phyloP scores from a whole-genome alignment of 2,797 vertebrate species.

The Pyrocephalus nanus region DNA sequence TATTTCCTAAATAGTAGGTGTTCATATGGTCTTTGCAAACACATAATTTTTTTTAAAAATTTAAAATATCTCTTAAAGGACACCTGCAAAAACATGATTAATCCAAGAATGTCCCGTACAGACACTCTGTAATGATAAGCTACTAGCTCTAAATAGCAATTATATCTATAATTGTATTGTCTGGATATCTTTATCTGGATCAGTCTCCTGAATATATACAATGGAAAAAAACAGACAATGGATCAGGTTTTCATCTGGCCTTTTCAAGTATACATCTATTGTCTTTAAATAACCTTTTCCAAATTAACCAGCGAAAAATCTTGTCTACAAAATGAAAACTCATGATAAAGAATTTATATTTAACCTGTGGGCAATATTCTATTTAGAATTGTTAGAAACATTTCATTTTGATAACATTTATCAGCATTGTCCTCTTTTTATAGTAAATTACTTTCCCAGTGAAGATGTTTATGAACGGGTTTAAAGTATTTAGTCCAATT shows the following conservation, averaged over 20 bases:
- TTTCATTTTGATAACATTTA: not conserved
- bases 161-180: not conserved
- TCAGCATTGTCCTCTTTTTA: not conserved
- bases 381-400: not conserved
- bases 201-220: not conserved
- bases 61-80: not conserved
- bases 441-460: not conserved
- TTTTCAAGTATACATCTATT: not conserved
- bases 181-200: not conserved
- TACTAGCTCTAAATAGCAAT: not conserved
- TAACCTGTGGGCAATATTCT: not conserved
- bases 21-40: not conserved
- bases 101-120: not conserved
- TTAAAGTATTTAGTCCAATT: not conserved
- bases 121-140: not conserved
- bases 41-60: not conserved
- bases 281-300: not conserved
- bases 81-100: not conserved
- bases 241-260: not conserved
- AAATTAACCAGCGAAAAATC: not conserved
- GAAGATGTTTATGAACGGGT: not conserved
- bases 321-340: not conserved
- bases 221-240: not conserved
- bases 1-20: constrained; percentile 12
- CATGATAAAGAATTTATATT: not conserved